Evolutionary conservation across 2,797 vertebrate species (phyloP).

Genomic region (Tachyglossus aculeatus): DNA sequence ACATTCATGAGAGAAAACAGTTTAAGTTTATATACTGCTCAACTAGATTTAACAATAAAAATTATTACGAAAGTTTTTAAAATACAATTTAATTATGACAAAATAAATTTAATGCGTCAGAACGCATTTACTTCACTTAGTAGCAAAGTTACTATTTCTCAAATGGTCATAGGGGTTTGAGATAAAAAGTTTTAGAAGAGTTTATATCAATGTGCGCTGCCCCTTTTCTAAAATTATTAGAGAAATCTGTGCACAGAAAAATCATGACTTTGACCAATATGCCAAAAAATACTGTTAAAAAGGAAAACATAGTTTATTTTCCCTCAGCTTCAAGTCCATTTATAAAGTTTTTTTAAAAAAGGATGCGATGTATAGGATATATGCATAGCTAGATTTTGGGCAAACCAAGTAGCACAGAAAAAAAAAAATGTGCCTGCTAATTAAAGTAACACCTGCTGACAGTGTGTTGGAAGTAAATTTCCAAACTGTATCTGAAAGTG

Average conservation of each 20-base stretch:
- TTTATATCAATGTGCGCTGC: not conserved
- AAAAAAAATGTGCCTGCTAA: too few relatives aligned
- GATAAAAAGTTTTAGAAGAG: constrained; percentile 11
- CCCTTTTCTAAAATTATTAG: constrained; percentile 23
- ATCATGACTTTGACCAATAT: not conserved
- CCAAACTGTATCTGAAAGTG: not conserved
- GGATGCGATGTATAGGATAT: too few relatives aligned
- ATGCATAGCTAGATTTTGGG: too few relatives aligned
- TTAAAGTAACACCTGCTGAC: not conserved
- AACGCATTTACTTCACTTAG: constrained; percentile 1
- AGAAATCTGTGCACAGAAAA: too few relatives aligned
- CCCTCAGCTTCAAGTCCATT: not conserved
- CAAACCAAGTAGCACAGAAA: too few relatives aligned
- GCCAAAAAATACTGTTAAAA: not conserved
- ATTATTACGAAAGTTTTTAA: constrained; percentile 6
- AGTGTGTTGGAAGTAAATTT: not conserved
- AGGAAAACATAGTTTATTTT: not conserved
- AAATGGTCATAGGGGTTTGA: not conserved
- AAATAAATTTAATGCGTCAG: constrained; percentile 9
- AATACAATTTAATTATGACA: constrained; percentile 25
- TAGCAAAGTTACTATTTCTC: constrained; percentile 10
- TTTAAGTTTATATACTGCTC: too few relatives aligned
- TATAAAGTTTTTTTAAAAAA: not conserved
- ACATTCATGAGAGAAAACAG: too few relatives aligned
- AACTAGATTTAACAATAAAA: constrained; percentile 16